phyloP scores from a whole-genome alignment of 2,113 vertebrate genomes.

The Mobula hypostoma region DNA sequence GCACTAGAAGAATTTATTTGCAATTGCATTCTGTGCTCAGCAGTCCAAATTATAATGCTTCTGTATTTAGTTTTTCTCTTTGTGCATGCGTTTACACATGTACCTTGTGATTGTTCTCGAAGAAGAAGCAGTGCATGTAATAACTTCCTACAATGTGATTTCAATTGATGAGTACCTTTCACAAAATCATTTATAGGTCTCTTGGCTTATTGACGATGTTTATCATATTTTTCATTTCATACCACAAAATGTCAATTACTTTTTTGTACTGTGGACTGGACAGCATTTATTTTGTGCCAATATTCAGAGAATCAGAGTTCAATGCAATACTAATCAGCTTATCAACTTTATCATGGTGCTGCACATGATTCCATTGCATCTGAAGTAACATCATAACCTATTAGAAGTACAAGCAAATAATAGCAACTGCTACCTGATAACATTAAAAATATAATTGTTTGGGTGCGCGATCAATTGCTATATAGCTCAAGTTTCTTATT shows the following conservation, averaged over 20 bases:
- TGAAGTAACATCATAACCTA: neutral
- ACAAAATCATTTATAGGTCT: neutral
- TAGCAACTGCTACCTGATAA: neutral
- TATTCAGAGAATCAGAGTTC: neutral
- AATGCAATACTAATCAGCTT: neutral
- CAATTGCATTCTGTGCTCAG: neutral
- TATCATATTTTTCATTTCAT: neutral
- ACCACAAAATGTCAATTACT: neutral
- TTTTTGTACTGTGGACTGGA: neutral
- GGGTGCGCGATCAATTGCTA: neutral
- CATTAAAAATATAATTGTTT: neutral
- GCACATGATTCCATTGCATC: neutral
- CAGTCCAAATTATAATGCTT: neutral
- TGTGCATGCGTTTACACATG: neutral
- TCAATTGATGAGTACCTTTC: neutral
- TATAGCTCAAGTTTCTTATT: neutral
- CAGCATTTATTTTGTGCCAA: neutral
- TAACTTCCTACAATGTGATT: neutral
- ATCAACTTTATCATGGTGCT: neutral
- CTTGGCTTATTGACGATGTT: neutral
- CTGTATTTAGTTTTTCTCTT: neutral
- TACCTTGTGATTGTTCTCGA: neutral
- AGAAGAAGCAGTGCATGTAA: neutral
- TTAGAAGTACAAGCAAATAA: neutral
- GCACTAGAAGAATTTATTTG: too few species aligned